A percentile compares a stretch with the other conserved stretches of the same genome.
These are phyloP conservation scores for Choloepus didactylus DNA, from an alignment of 2,797 vertebrate species.

Conservation along the genomic window DNA sequence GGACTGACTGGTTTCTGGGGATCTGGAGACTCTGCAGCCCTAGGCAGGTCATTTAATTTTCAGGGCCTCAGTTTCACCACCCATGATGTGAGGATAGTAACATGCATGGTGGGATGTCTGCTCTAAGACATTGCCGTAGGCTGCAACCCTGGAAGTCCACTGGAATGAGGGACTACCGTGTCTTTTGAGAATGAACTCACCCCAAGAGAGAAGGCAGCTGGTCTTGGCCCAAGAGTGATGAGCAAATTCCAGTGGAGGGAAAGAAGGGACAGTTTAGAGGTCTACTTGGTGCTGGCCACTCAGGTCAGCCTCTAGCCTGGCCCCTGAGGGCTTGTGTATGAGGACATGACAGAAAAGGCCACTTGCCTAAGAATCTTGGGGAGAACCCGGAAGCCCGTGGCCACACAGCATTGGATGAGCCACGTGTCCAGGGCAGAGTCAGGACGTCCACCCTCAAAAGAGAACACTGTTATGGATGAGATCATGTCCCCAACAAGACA, in stretches of 20 bases:
- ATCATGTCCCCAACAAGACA: too few relatives aligned
- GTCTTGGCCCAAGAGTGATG: not conserved
- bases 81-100: not conserved
- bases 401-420: fast-evolving
- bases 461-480: not conserved
- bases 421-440: not conserved
- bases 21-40: not conserved
- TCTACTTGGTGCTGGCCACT: not conserved
- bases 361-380: not conserved
- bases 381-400: not conserved
- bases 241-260: not conserved
- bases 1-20: not conserved
- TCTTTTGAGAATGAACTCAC: not conserved
- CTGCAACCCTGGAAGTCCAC: too few relatives aligned
- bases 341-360: not conserved
- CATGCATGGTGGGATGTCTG: not conserved
- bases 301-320: not conserved
- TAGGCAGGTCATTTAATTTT: not conserved
- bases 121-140: not conserved
- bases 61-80: not conserved
- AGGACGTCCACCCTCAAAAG: not conserved
- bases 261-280: not conserved
- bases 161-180: not conserved
- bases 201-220: not conserved
- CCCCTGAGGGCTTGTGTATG: not conserved